These are phyloP conservation scores for Yponomeuta malinellus DNA, from an alignment of 2,888 invertebrate genomes.

Conservation along the genomic window DNA sequence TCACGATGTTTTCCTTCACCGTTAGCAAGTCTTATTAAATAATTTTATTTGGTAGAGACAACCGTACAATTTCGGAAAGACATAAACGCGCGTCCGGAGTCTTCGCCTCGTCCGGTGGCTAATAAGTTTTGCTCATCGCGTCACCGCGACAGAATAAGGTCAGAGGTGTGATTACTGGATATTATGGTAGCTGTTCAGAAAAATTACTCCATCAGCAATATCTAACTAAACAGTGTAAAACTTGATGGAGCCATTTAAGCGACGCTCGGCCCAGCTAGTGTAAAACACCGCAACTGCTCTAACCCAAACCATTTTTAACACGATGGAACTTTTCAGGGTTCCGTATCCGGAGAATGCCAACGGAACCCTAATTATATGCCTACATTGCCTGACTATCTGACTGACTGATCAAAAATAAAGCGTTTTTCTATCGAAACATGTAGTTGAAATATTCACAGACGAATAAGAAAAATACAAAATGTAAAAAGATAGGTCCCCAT, in stretches of 20 bases:
- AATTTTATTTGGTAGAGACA: too few species aligned
- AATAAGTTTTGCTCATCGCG: conserved; percentile 7
- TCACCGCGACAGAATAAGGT: conserved; percentile 9
- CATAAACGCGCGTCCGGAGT: conserved; percentile 37
- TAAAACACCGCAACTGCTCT: not conserved
- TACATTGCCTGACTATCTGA: too few species aligned
- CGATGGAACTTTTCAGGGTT: too few species aligned
- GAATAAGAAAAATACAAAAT: too few species aligned
- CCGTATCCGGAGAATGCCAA: too few species aligned
- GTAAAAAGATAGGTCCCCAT: too few species aligned
- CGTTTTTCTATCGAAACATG: too few species aligned
- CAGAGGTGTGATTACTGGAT: conserved; percentile 11
- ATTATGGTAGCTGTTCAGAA: conserved; percentile 6
- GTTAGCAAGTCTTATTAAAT: too few species aligned
- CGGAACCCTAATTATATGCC: too few species aligned
- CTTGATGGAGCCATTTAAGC: not conserved
- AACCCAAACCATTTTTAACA: not conserved
- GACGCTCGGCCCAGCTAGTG: not conserved
- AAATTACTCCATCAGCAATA: not conserved
- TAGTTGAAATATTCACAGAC: too few species aligned
- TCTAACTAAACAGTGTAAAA: not conserved
- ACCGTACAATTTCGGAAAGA: conserved; percentile 30
- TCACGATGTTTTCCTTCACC: conserved; percentile 15
- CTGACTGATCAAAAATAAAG: too few species aligned
- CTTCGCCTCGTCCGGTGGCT: conserved; percentile 6